A percentile compares a stretch with the other conserved stretches of the same genome.
These are phyloP conservation scores for Diarsia brunnea DNA, from an alignment of 2,888 invertebrate species.

Conservation along the genomic window DNA sequence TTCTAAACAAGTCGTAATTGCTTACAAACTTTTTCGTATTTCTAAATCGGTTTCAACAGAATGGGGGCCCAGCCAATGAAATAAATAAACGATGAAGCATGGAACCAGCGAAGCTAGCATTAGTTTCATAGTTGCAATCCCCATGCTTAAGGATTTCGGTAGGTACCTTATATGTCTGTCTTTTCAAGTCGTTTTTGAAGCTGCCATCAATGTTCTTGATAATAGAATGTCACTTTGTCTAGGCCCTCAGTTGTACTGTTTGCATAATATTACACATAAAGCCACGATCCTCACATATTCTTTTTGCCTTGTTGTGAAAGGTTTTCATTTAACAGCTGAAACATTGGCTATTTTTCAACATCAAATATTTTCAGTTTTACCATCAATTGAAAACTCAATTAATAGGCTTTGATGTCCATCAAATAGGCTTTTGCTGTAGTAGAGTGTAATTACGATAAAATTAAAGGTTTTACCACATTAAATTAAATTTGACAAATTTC, in stretches of 20 bases:
- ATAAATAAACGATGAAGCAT: neutral
- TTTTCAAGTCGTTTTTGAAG: neutral
- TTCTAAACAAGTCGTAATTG: neutral
- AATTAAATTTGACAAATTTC: neutral
- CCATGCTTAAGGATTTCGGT: neutral
- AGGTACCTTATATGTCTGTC: neutral
- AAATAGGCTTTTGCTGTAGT: neutral
- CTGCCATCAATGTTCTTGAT: neutral
- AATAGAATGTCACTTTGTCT: neutral
- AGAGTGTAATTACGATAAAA: neutral
- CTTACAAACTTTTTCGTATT: neutral
- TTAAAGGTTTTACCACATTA: neutral
- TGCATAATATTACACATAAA: no score
- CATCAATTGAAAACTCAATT: neutral
- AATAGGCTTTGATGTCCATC: no score
- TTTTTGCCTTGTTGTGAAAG: neutral
- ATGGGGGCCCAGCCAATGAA: neutral
- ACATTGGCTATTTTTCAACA: slow-evolving; percentile 5
- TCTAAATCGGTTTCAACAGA: neutral
- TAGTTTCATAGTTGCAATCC: neutral
- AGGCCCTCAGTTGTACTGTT: neutral
- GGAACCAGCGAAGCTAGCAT: neutral
- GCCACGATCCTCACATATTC: no score
- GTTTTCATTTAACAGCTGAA: neutral
- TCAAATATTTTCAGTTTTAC: slow-evolving; percentile 11